These are phyloP conservation scores for Invenusta paracnida DNA, from an alignment of 2,888 invertebrate species.

Conservation along the genomic window DNA sequence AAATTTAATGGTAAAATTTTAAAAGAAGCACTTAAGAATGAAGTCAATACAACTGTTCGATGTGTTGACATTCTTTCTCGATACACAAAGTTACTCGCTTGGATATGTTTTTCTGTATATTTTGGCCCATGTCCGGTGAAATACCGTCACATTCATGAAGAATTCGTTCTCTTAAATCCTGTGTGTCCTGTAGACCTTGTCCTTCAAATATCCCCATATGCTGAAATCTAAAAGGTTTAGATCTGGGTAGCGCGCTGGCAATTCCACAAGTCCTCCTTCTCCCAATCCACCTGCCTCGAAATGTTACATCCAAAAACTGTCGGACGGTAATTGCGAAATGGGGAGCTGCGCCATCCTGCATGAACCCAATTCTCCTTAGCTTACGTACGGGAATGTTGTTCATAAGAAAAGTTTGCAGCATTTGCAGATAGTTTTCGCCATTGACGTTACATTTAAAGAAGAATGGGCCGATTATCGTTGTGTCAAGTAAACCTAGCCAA, in stretches of 20 bases:
- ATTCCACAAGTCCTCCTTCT: too few relatives aligned
- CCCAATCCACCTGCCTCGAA: too few relatives aligned
- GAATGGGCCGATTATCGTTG: slow-evolving; percentile 25
- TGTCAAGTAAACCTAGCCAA: slow-evolving; percentile 26
- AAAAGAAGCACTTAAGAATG: neutral
- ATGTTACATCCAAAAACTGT: neutral
- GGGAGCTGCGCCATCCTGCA: neutral
- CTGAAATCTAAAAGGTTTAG: too few relatives aligned
- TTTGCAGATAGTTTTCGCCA: neutral
- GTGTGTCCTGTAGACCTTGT: neutral
- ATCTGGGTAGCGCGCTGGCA: too few relatives aligned
- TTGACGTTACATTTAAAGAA: slow-evolving; percentile 4
- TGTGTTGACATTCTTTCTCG: neutral
- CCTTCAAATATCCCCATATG: too few relatives aligned
- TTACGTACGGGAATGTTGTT: slow-evolving; percentile 2
- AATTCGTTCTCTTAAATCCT: neutral
- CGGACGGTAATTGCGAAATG: slow-evolving; percentile 11
- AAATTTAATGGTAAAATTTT: too few relatives aligned
- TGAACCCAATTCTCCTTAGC: neutral
- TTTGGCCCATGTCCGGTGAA: neutral
- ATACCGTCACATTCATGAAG: neutral
- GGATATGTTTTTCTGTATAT: neutral
- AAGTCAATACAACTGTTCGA: neutral
- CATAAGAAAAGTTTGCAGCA: neutral
- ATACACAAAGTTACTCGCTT: neutral